Evolutionary conservation across 2,888 invertebrate species (phyloP), one percentile per base, ranked within the genome.

Genomic region (Homarus gammarus): DNA sequence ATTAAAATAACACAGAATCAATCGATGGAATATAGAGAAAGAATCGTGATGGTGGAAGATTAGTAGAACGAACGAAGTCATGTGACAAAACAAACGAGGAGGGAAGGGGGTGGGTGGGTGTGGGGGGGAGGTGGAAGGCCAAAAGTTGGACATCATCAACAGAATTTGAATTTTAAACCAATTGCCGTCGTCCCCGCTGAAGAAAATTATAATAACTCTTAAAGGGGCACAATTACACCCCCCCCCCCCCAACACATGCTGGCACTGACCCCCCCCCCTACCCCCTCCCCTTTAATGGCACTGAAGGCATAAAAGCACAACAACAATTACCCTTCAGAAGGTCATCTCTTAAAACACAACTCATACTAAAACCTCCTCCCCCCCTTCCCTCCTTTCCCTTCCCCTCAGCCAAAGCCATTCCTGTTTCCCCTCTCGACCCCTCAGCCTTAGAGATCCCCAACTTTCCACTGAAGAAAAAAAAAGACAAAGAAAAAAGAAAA

Each of bases 151-250:
- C 86, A 87, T 87, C 86, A 87, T 87, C 86, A 87, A 79, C 85
- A 81, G 86, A 87, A 87, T 87, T 87, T 87, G 86, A 87, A 87
- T 87, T 87, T 87, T 87, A 87, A 87, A 87, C 78, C 86, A 87
- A 87, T 87, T 87, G 86, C 86, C n/a, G n/a, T n/a, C n/a, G 79
- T 79, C 79, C 18, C 70, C 70, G 51, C 86, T 78, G 73, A 87
- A 56, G 86, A 68, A 87, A 87, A 87, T 87, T 79, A 87, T 79
- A 87, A 87, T 87, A 87, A 87, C 79, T 87, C 73, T 61, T 18
- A 49, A n/a, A 6, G 51, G n/a, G n/a, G 70, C 72, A 56, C 78
- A 79, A 87, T 87, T 87, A 87, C 86, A 72, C 81, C 81, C 36
- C 38, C 18, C n/a, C n/a, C n/a, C n/a, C n/a, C 44, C 70, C 72